Base-by-base conservation (phyloP, 2,797 vertebrate genomes). In the Acomys russatus region DNA sequence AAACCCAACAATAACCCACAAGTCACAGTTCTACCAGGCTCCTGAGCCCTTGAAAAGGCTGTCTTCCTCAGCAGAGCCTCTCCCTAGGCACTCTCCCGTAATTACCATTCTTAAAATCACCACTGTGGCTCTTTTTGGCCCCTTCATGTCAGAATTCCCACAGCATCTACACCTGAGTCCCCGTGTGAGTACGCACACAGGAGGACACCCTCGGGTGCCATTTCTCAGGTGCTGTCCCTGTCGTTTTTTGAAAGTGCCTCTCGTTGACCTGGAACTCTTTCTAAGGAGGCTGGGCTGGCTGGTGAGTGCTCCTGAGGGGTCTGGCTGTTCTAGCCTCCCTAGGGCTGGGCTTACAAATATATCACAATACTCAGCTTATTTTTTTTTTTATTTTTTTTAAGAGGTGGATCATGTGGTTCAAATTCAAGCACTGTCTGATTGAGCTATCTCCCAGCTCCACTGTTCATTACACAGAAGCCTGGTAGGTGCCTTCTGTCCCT, bases 91-190 rank as follows among this genome's bases (percentile, higher is more conserved):
- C 15, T 74, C 22, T 63, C 14, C 38, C 90, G 3, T 28, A 64
- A 56, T 59, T 64, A 77, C 9, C 33, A 59, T 78, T 84, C 82
- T 90, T 61, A 85, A 97, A 76, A 68, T 90, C 54, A 54, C 23
- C 15, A 9, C 9, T 79, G 56, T 44, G 54, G 68, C 3, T 77
- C n/a, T 44, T 84, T 12, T 10, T 73, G 71, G 17, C 51, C 54
- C 74, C n/a, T 22, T 74, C 20, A 12, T n/a, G 28, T 79, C n/a
- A 74, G 93, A 96, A 96, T 88, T 68, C 86, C 84, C 91, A 28
- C 0, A 11, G 28, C 28, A 49, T 78, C 68, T 78, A 17, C 8
- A 61, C 51, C 77, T 61, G 59, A 80, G 3, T 88, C 82, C 66
- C 64, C 38, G 22, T 74, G 51, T 71, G 68, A 23, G 22, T 70